Evolutionary conservation across 2,797 vertebrate species (phyloP).

Genomic region (Siniperca obscura): DNA sequence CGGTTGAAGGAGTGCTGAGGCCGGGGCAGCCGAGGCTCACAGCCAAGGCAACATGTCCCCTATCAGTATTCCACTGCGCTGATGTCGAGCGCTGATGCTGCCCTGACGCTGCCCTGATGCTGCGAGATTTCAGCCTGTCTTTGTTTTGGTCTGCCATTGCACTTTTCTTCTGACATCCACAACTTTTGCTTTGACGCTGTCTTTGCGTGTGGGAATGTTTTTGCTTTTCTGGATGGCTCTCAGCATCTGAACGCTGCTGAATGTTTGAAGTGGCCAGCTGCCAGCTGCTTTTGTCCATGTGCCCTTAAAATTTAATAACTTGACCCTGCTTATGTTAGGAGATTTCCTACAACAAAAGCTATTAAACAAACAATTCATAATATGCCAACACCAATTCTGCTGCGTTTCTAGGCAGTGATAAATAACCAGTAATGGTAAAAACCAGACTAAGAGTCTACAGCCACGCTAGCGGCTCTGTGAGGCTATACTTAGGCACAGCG

Average conservation of each 20-base stretch:
- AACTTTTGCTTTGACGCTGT: slow-evolving; percentile 43
- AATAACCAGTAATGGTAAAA: slow-evolving; percentile 8
- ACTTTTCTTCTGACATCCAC: slow-evolving; percentile 46
- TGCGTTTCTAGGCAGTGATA: neutral
- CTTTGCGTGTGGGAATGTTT: slow-evolving; percentile 21
- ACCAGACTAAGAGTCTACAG: neutral
- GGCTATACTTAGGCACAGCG: too few relatives aligned
- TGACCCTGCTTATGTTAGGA: slow-evolving; percentile 25
- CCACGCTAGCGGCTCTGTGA: too few relatives aligned
- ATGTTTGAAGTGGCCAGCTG: slow-evolving; percentile 17
- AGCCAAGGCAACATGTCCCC: slow-evolving; percentile 54
- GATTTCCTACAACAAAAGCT: slow-evolving; percentile 27
- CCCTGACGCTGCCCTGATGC: slow-evolving; percentile 47
- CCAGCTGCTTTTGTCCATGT: slow-evolving; percentile 22
- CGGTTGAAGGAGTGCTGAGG: slow-evolving; percentile 28
- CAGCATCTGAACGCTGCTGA: slow-evolving; percentile 29
- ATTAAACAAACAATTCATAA: slow-evolving; percentile 29
- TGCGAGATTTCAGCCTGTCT: slow-evolving; percentile 38
- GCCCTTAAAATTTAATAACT: slow-evolving; percentile 24
- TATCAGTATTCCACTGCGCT: slow-evolving; percentile 65
- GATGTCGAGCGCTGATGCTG: slow-evolving; percentile 43
- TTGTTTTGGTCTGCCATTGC: slow-evolving; percentile 44
- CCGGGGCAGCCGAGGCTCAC: slow-evolving; percentile 24
- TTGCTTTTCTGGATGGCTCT: slow-evolving; percentile 17
- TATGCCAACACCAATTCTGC: neutral